Evolutionary conservation across 2,797 vertebrate genomes (phyloP), one percentile per base, ranked within the genome.

Genomic region (Cottoperca gobio): DNA sequence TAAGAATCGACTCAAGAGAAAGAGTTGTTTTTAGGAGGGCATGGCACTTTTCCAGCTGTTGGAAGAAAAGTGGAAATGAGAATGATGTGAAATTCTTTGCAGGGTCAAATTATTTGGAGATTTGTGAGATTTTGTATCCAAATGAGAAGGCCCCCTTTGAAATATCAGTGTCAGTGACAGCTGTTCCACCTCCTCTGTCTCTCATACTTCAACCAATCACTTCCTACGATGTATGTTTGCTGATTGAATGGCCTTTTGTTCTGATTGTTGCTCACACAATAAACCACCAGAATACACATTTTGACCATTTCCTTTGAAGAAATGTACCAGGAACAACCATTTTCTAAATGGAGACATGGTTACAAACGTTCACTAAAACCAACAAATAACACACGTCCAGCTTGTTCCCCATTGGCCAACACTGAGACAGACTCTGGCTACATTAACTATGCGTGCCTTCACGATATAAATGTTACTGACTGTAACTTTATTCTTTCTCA

Each of bases 361-460:
- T 11, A 59, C 37, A 16, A 6, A 45, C 14, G 45, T 50, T 10
- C 17, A 28, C 26, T 16, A 54, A 61, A 62, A 57, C 35, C 46
- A 65, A 39, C 21, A 28, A 52, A 48, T 1, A 37, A 59, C 9
- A 66, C 43, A 21, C 0, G 5, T 9, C 12, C 54, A n/a, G 17
- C 48, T 49, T 13, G 17, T 55, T 58, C 52, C 24, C 26, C 26
- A 26, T 14, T 1, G 23, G 8, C 33, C 39, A 17, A 43, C 57
- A 8, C 46, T 31, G 46, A 42, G 21, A 26, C 23, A n/a, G 19
- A 46, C 39, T 63, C 53, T 13, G 28, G 49, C 55, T 55, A 62
- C 57, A 57, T 61, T 54, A 17, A 31, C 28, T 58, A 17, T 16
- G 37, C 45, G 23, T 57, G 43, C 19, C 55, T 49, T 68, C 23